Evolutionary conservation across 2,888 invertebrate species (phyloP).

Genomic region (Dryococelus australis): DNA sequence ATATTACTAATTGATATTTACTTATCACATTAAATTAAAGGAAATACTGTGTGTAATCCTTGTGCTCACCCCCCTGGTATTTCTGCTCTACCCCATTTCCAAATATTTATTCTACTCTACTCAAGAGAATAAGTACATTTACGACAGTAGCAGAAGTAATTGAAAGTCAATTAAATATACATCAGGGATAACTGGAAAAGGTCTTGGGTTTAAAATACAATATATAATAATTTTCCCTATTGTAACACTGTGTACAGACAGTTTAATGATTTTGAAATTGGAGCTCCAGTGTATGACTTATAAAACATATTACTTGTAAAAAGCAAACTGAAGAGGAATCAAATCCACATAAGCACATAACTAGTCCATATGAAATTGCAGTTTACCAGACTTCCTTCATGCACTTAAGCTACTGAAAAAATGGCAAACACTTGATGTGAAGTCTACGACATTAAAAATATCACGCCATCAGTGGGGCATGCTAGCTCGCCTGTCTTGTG

Average conservation of each 20-base stretch:
- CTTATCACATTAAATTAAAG: neutral
- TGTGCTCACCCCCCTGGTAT: no score
- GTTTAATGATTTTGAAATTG: neutral
- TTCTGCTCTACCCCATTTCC: no score
- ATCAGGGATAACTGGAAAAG: neutral
- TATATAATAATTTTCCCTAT: neutral
- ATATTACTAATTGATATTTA: no score
- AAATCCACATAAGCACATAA: neutral
- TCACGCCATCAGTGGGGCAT: constrained; percentile 16
- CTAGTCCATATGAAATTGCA: neutral
- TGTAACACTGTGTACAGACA: neutral
- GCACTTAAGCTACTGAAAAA: neutral
- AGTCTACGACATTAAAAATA: neutral
- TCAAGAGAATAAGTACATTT: no score
- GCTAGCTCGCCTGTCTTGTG: neutral
- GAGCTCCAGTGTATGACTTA: neutral
- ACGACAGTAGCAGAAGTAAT: no score
- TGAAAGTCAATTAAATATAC: no score
- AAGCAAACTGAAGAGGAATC: neutral
- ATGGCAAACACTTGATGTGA: no score
- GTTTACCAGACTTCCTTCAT: neutral
- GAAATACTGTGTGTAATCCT: neutral
- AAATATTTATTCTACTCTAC: no score
- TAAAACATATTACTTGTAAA: neutral
- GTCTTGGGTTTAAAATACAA: neutral